phyloP scores from a whole-genome alignment of 2,888 invertebrate genomes.

The Tetanocera ferruginea region DNA sequence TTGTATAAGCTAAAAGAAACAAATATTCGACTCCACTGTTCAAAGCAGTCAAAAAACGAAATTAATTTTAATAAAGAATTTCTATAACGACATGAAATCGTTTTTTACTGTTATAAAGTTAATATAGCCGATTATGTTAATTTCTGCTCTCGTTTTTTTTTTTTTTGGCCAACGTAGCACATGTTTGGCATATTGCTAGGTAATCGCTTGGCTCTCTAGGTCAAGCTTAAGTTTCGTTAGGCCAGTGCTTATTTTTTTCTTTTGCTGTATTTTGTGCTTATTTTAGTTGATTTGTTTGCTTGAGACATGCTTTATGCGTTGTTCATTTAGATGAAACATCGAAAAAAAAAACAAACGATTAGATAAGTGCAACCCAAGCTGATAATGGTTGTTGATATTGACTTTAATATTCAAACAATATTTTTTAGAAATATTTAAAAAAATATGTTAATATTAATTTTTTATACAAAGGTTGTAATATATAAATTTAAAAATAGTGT shows the following conservation, averaged over 20 bases:
- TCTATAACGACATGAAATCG: not conserved
- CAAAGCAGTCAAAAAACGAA: not conserved
- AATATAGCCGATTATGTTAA: not conserved
- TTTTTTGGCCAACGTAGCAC: not conserved
- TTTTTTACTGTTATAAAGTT: not conserved
- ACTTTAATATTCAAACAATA: too few species aligned
- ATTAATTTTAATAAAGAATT: slow-evolving; percentile 27
- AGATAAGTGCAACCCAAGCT: too few species aligned
- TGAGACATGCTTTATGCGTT: too few species aligned
- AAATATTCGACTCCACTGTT: slow-evolving; percentile 2
- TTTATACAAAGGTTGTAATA: too few species aligned
- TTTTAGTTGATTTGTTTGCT: too few species aligned
- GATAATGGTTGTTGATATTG: too few species aligned
- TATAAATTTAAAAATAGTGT: too few species aligned
- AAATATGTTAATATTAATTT: too few species aligned
- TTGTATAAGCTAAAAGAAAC: slow-evolving; percentile 7
- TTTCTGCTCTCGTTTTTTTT: not conserved
- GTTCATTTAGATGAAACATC: too few species aligned
- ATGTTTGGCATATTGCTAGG: too few species aligned
- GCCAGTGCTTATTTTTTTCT: not conserved
- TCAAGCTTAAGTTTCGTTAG: not conserved
- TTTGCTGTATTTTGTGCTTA: not conserved
- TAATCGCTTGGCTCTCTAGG: not conserved
- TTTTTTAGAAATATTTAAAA: too few species aligned
- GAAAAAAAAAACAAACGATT: too few species aligned